These are phyloP conservation scores for Drosophila prosaltans DNA, from an alignment of 1,140 invertebrate genomes.

Conservation along the genomic window DNA sequence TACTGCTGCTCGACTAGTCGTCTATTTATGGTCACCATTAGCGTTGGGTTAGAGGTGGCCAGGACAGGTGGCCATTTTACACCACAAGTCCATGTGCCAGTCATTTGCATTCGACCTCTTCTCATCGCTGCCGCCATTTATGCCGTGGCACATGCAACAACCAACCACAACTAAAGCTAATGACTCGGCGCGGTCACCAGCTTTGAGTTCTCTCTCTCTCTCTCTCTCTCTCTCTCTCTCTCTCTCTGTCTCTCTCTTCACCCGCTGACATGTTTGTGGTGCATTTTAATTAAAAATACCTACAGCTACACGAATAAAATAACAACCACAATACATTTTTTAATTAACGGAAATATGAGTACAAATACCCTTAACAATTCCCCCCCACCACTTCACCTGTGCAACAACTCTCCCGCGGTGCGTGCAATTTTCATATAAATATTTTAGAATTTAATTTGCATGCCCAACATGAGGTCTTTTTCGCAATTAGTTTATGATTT, in stretches of 20 bases:
- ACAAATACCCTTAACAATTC: neutral
- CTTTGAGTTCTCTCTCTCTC: neutral
- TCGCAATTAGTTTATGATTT: slow-evolving; percentile 19
- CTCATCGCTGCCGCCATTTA: neutral
- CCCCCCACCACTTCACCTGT: neutral
- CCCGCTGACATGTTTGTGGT: slow-evolving; percentile 40
- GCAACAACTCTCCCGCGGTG: slow-evolving; percentile 27
- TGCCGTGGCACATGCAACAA: slow-evolving; percentile 20
- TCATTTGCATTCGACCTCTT: slow-evolving; percentile 53
- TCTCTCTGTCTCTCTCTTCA: neutral
- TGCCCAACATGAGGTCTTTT: neutral
- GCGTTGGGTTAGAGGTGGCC: slow-evolving; percentile 31
- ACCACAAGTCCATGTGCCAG: slow-evolving; percentile 34
- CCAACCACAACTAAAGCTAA: slow-evolving; percentile 47
- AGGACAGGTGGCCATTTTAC: slow-evolving; percentile 19
- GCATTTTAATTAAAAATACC: slow-evolving; percentile 78
- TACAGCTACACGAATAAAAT: slow-evolving; percentile 25
- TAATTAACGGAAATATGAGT: slow-evolving; percentile 69
- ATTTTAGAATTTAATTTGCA: slow-evolving; percentile 26
- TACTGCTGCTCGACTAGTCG: slow-evolving; percentile 17
- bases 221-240: too few relatives aligned
- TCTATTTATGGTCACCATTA: slow-evolving; percentile 59
- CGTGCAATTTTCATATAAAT: slow-evolving; percentile 36
- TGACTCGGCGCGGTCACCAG: slow-evolving; percentile 32
- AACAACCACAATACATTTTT: slow-evolving; percentile 40